Evolutionary conservation across 2,888 invertebrate species (phyloP).

Genomic region (Pyrochroa serraticornis): DNA sequence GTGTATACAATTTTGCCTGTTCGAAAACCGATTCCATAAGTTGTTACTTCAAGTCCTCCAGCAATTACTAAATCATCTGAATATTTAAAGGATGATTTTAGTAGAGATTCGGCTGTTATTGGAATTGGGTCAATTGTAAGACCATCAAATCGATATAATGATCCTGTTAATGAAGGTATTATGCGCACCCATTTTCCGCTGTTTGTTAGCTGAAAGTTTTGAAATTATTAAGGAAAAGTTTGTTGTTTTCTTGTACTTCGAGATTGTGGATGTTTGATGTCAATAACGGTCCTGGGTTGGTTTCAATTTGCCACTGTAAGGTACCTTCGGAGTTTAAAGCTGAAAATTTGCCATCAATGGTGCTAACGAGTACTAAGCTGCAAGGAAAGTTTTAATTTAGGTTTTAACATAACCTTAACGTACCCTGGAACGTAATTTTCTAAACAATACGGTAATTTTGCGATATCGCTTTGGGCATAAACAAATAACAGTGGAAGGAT

Average conservation of each 20-base stretch:
- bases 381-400: conserved; percentile 38
- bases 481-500: background rate
- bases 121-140: conserved; percentile 86
- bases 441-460: conserved; percentile 28
- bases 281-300: conserved; percentile 76
- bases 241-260: conserved; percentile 65
- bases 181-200: conserved; percentile 86
- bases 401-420: background rate
- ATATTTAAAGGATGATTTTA: conserved; percentile 86
- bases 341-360: conserved; percentile 86
- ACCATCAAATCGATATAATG: conserved; percentile 90
- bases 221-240: conserved; percentile 6
- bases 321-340: conserved; percentile 77
- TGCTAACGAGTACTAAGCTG: conserved; percentile 84
- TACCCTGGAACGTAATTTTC: conserved; percentile 27
- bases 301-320: conserved; percentile 79
- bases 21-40: conserved; percentile 82
- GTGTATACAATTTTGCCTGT: conserved; percentile 77
- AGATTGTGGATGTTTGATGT: conserved; percentile 88
- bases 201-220: conserved; percentile 69
- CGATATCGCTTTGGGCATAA: background rate
- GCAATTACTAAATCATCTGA: conserved; percentile 85
- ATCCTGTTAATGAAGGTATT: conserved; percentile 92
- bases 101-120: conserved; percentile 82
- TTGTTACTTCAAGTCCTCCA: conserved; percentile 85